Conservation (phyloP, 2,797 vertebrate genomes). For the Gadopsis marmoratus region DNA sequence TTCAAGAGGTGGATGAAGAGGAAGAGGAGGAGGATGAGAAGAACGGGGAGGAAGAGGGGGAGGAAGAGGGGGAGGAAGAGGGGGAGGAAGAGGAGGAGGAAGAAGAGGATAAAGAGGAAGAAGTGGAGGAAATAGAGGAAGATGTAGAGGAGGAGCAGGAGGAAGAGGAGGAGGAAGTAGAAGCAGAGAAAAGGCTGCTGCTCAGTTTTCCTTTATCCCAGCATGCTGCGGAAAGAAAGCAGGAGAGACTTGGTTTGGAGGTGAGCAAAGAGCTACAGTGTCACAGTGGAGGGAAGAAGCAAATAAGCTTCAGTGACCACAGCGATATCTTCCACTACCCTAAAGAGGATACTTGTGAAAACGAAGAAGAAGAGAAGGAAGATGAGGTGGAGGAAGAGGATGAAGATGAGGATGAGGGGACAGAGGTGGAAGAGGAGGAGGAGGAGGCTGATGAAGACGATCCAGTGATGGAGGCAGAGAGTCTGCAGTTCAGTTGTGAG, state of each 20-base stretch:
- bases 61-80: slow-evolving; percentile 74
- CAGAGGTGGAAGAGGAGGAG: slow-evolving; percentile 80
- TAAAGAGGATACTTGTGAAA: slow-evolving; percentile 64
- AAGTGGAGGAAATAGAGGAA: slow-evolving; percentile 67
- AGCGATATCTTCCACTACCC: slow-evolving; percentile 80
- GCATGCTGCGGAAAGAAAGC: slow-evolving; percentile 44
- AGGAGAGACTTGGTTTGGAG: slow-evolving; percentile 58
- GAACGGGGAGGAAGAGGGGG: slow-evolving; percentile 58
- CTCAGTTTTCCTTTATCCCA: slow-evolving; percentile 49
- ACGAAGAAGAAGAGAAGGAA: slow-evolving; percentile 56
- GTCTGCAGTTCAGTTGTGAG: slow-evolving; percentile 85
- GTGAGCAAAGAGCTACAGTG: slow-evolving; percentile 59
- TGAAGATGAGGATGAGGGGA: slow-evolving; percentile 73
- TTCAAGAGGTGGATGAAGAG: slow-evolving; percentile 56
- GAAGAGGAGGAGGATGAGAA: slow-evolving; percentile 73
- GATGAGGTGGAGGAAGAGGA: slow-evolving; percentile 69
- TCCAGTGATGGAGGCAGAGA: slow-evolving; percentile 91
- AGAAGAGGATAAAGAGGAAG: slow-evolving; percentile 64
- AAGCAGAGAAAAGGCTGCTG: slow-evolving; percentile 72
- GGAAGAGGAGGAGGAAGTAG: slow-evolving; percentile 86
- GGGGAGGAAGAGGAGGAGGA: slow-evolving; percentile 77
- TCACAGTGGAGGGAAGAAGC: slow-evolving; percentile 64
- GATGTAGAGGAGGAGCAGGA: slow-evolving; percentile 67
- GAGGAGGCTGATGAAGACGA: slow-evolving; percentile 87
- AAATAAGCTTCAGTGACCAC: slow-evolving; percentile 77